Conservation (phyloP, 2,888 invertebrate genomes). For the Capitulum mitella region DNA sequence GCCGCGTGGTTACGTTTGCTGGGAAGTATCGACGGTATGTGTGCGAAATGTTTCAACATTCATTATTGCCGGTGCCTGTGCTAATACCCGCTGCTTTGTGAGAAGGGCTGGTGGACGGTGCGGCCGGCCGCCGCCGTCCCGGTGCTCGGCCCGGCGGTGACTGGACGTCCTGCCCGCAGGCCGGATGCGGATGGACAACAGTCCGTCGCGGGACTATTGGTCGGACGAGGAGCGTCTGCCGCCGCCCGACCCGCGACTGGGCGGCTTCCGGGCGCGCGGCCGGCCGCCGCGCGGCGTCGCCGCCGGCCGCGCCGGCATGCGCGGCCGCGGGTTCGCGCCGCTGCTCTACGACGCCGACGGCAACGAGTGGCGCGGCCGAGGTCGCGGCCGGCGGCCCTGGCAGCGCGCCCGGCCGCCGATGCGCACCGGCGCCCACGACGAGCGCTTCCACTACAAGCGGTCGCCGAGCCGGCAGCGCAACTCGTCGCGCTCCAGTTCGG, state of each 20-base stretch:
- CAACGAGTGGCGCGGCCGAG: conserved; percentile 6
- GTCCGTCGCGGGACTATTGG: conserved; percentile 4
- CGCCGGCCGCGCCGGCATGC: not conserved
- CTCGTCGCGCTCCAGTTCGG: not conserved
- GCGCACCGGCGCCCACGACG: not conserved
- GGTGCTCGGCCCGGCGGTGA: no score
- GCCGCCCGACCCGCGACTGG: not conserved
- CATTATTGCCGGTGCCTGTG: no score
- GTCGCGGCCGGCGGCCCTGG: conserved; percentile 16
- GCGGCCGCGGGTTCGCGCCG: conserved; percentile 20
- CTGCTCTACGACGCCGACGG: conserved; percentile 21
- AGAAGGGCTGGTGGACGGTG: no score
- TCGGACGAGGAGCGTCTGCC: not conserved
- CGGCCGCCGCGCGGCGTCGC: not conserved
- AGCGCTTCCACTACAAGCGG: conserved; percentile 15
- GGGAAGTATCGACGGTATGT: no score
- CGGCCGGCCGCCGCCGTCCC: no score
- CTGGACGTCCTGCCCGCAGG: no score
- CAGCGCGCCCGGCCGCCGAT: not conserved
- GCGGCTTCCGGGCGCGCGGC: not conserved
- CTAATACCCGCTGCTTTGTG: no score
- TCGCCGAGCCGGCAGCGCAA: not conserved
- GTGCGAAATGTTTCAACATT: no score
- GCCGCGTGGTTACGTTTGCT: no score
- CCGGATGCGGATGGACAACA: conserved; percentile 21